These are phyloP conservation scores for Podarcis muralis DNA, from an alignment of 2,113 vertebrate genomes.

Conservation along the genomic window DNA sequence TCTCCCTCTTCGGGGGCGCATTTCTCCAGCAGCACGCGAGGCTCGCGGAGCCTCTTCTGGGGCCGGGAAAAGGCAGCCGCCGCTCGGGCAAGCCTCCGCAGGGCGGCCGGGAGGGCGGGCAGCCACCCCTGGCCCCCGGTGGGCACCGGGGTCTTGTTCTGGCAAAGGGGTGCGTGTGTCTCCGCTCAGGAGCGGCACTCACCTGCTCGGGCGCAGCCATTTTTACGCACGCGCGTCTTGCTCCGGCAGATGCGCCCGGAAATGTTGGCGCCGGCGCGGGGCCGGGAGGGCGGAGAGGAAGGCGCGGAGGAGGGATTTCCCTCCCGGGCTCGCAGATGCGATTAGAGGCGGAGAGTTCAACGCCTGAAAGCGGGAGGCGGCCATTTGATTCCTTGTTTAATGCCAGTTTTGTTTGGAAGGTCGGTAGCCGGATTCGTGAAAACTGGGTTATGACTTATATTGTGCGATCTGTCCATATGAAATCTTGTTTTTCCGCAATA, in stretches of 20 bases:
- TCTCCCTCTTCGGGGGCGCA: neutral
- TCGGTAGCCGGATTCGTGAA: too few species aligned
- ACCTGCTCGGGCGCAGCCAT: slow-evolving; percentile 51
- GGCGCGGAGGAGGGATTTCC: neutral
- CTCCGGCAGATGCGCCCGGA: rapidly evolving
- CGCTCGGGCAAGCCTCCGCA: neutral
- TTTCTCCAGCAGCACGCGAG: neutral
- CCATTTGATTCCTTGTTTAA: neutral
- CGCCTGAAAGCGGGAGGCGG: neutral
- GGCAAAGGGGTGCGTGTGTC: neutral
- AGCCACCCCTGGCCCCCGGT: neutral
- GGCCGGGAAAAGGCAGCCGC: neutral
- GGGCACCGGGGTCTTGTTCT: too few species aligned
- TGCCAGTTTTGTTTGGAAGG: too few species aligned
- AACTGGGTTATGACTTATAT: too few species aligned
- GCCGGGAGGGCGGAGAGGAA: neutral
- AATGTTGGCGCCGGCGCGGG: neutral
- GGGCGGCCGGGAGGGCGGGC: neutral
- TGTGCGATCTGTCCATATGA: too few species aligned
- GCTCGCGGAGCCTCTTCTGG: neutral
- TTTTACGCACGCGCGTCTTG: neutral
- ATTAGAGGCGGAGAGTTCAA: neutral
- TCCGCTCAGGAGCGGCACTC: neutral
- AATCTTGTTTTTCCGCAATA: too few species aligned
- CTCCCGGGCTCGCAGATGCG: neutral